These are phyloP conservation scores for Agonopterix arenella DNA, from an alignment of 2,888 invertebrate species.

Conservation along the genomic window DNA sequence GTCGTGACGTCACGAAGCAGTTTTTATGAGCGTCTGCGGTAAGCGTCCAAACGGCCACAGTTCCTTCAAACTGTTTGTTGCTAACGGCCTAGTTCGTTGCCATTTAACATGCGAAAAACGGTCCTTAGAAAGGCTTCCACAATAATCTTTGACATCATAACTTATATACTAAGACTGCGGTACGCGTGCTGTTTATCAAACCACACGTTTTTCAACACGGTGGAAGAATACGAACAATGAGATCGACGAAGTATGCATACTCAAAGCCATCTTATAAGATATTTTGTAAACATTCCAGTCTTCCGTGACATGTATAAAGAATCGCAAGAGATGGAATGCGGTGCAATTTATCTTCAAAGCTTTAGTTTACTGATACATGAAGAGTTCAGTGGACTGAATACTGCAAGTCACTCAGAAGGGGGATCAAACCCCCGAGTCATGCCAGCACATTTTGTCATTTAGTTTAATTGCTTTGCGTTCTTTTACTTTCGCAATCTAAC, in stretches of 20 bases:
- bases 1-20: constrained; percentile 8
- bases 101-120: no score
- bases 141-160: constrained; percentile 1
- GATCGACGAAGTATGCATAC: constrained; percentile 1
- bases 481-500: neutral
- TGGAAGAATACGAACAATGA: constrained; percentile 3
- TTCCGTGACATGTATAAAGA: neutral
- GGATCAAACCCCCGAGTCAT: constrained; percentile 11
- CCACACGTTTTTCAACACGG: neutral
- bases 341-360: neutral
- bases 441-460: constrained; percentile 15
- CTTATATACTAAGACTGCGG: neutral
- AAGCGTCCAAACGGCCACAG: no score
- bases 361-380: constrained; percentile 1
- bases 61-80: no score
- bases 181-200: constrained; percentile 6
- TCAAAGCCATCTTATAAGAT: constrained; percentile 1
- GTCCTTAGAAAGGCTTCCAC: neutral
- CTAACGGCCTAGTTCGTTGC: no score
- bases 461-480: constrained; percentile 10
- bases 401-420: constrained; percentile 8
- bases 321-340: neutral
- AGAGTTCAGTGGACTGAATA: constrained; percentile 11
- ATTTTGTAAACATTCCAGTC: constrained; percentile 2
- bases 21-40: neutral